Evolutionary conservation across 2,797 vertebrate species (phyloP), one percentile per base, ranked within the genome.

Genomic region (Pangasius larnaudii): DNA sequence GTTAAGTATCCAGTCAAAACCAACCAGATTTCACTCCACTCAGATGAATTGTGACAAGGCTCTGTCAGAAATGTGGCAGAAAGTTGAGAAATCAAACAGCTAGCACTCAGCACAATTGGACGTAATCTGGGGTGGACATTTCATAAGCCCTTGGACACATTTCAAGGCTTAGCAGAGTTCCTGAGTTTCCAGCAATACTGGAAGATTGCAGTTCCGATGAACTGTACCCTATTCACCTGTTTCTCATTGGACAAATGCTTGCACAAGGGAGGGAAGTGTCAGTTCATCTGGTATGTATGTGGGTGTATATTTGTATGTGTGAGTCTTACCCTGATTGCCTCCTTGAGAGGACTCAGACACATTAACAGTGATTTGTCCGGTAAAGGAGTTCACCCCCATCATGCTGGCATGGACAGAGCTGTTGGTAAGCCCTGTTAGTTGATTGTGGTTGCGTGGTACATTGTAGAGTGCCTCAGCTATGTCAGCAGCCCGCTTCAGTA

Each of bases 321-420:
- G 67, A 5, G 14, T n/a, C 95, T 96, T 93, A 99, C 98, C 98
- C 95, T 99, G 98, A 93, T 97, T 98, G 94, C 96, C 96, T 90
- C 95, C 97, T 94, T 98, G 98, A 36, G 97, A 93, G 42, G 98
- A 94, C 91, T 99, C 98, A 0, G 98, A 97, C 87, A 99, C 97
- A 5, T 99, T 99, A 93, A 99, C 98, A 0, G 98, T 98, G 91
- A 99, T 96, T 92, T 99, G 98, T 91, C 98, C 98, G 0, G 97
- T 96, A 93, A 99, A 99, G 89, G 98, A 99, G 90, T 99, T 99
- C 89, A 99, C 98, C 3, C 97, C 98, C 98, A 99, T 99, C 98
- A 99, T 99, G 86, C 98, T 96, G 0, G 96, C 93, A 18, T 99
- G 98, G 91, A 98, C 96, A 0, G 98, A 97, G 79, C 96, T 97